Evolutionary conservation across 2,113 vertebrate species (phyloP), one percentile per base, ranked within the genome.

Genomic region (Coturnix japonica): DNA sequence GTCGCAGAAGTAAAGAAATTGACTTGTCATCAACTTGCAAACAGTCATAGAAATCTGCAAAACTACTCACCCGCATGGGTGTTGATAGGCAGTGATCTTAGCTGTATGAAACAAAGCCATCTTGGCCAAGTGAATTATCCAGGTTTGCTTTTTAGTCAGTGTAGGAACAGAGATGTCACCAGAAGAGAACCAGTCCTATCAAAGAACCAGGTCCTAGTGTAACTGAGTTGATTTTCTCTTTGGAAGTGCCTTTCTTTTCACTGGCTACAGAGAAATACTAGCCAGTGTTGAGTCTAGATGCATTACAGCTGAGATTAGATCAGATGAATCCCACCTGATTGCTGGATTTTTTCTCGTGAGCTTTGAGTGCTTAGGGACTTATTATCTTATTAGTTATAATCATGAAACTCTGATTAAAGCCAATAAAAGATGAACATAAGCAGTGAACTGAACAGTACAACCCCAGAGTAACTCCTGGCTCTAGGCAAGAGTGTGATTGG

Each of bases 331-430:
- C 84, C 94, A 94, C 74, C 78, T 92, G 91, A 44, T 8, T 91
- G 49, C 56, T 88, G 33, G 5, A 78, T 91, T 75, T 79, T 23
- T 23, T 72, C 61, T 93, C 64, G 70, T 80, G 69, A 79, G 41
- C 41, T n/a, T 81, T 6, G 1, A 49, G 17, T 53, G 61, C 53
- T 88, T 83, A 81, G 16, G 69, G 89, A 71, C 57, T 51, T 49
- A 91, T 95, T 91, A 91, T 57, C 61, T 74, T 83, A 35, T 82
- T 93, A 94, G 17, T 83, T 89, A 61, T 76, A 95, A 95, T 66
- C 69, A 86, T 35, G 85, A 84, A 81, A 54, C 53, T 66, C 47
- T 89, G 81, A 95, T 91, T 94, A 95, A 93, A 91, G 88, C 17
- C 2, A 77, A 79, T 89, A 81, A 90, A 67, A 84, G 39, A 56